phyloP scores from a whole-genome alignment of 2,797 vertebrate genomes.

The Neostethus bicornis region DNA sequence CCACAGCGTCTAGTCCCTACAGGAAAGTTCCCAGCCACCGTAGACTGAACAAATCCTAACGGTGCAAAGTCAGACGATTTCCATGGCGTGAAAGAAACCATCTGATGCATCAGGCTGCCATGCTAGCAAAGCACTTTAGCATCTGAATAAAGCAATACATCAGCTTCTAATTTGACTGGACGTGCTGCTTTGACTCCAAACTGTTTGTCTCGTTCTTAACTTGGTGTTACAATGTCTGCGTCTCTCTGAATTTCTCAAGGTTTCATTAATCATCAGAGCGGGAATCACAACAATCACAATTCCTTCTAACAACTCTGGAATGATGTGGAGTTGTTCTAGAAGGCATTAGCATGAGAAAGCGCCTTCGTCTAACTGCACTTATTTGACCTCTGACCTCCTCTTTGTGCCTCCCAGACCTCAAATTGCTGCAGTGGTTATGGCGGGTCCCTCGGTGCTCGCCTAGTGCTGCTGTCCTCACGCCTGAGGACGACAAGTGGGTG shows the following conservation, averaged over 20 bases:
- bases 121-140: background rate
- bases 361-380: slow-evolving; percentile 81
- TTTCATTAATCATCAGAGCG: slow-evolving; percentile 11
- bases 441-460: slow-evolving; percentile 33
- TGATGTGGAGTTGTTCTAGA: slow-evolving; percentile 64
- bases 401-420: slow-evolving; percentile 84
- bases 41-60: too few relatives aligned
- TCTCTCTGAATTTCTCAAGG: slow-evolving; percentile 3
- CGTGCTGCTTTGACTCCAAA: slow-evolving; percentile 1
- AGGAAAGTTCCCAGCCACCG: too few relatives aligned
- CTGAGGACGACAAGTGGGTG: slow-evolving; percentile 15
- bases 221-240: background rate
- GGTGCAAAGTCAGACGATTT: background rate
- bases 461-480: slow-evolving; percentile 17
- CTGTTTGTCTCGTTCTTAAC: background rate
- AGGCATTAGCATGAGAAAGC: slow-evolving; percentile 89
- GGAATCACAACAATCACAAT: slow-evolving; percentile 1
- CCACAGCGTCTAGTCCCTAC: too few relatives aligned
- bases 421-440: slow-evolving; percentile 79
- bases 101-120: too few relatives aligned
- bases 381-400: slow-evolving; percentile 85
- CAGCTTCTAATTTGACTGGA: too few relatives aligned
- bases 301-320: slow-evolving; percentile 47
- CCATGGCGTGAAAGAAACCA: background rate
- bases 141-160: background rate